Evolutionary conservation across 1,140 invertebrate species (phyloP).

Genomic region (Drosophila ironensis): DNA sequence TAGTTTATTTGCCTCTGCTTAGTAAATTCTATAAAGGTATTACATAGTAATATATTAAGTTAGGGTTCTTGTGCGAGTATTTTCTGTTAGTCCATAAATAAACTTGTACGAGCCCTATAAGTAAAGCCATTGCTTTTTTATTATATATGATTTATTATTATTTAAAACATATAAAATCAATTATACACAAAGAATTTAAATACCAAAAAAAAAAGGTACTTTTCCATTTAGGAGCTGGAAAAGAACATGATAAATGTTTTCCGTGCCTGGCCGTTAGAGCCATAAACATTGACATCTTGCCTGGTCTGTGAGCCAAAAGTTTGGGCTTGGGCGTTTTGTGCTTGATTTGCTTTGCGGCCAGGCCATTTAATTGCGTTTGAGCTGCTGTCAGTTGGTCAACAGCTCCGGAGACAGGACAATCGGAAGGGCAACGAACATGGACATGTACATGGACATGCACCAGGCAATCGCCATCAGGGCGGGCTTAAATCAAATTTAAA

Average conservation of each 20-base stretch:
- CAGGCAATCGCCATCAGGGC: neutral
- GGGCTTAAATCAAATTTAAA: conserved; percentile 55
- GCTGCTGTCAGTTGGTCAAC: conserved; percentile 14
- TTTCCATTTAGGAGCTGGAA: neutral
- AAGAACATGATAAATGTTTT: neutral
- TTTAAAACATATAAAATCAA: too few species aligned
- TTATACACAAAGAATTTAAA: too few species aligned
- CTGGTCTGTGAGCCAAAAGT: conserved; percentile 2
- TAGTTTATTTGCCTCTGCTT: too few species aligned
- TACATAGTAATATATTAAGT: too few species aligned
- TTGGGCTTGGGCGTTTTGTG: conserved; percentile 4
- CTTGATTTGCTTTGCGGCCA: conserved; percentile 24
- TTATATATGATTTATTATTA: too few species aligned
- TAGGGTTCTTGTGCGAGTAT: too few species aligned
- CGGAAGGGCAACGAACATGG: neutral
- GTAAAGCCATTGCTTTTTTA: too few species aligned
- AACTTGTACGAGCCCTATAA: too few species aligned
- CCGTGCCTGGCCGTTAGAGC: neutral
- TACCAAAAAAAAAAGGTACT: too few species aligned
- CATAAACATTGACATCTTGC: conserved; percentile 10
- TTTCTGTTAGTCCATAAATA: too few species aligned
- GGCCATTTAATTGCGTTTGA: conserved; percentile 46
- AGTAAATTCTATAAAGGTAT: too few species aligned
- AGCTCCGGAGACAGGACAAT: neutral
- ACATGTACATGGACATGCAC: conserved; percentile 1